Evolutionary conservation across 37 sponge, comb jelly and placozoan genomes (phyloP), one percentile per base, ranked within the genome.

Genomic region (Ianthella basta): DNA sequence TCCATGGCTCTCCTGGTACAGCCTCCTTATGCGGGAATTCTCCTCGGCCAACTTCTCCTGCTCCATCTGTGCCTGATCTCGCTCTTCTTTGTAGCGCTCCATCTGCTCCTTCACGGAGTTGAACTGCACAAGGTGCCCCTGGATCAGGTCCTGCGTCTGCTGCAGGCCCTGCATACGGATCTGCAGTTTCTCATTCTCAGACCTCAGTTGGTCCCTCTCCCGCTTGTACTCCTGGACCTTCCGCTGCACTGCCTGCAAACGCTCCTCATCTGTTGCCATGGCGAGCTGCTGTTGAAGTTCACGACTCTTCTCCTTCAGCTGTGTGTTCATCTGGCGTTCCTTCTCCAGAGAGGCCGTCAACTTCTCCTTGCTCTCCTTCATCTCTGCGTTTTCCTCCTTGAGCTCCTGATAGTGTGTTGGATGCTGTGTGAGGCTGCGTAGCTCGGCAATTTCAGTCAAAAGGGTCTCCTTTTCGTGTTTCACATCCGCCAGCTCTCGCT

Each of bases 111-210:
- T 39, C 24, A 36, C 23, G 1, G 21, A 21, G 78, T 75, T 36
- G 53, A 23, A 75, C 16, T 75, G 50, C 78, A 75, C 44, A 3
- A 75, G 78, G 39, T 50, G 78, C 16, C 78, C 54, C 53, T 75
- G 78, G 10, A 75, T 75, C n/a, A 75, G 23, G n/a, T 75, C 78
- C 78, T 36, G n/a, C 25, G 53, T 75, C 5, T 36, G 78, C 53
- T 75, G 38, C 25, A 36, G 78, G 44, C 53, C 78, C 54, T 75
- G 78, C 18, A 75, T 38, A 1, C 37, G 32, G 21, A 24, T 13
- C 25, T 21, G 37, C 78, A 75, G 78, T 41, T 50, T 75, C 78
- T 75, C 78, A 19, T 75, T 75, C 40, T 75, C 78, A 1, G 78
- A 40, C 40, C 78, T 39, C 50, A 75, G 54, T 4, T 75, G 50